These are phyloP conservation scores for Pachyramphus minor DNA, from an alignment of 2,113 vertebrate species.

Conservation along the genomic window DNA sequence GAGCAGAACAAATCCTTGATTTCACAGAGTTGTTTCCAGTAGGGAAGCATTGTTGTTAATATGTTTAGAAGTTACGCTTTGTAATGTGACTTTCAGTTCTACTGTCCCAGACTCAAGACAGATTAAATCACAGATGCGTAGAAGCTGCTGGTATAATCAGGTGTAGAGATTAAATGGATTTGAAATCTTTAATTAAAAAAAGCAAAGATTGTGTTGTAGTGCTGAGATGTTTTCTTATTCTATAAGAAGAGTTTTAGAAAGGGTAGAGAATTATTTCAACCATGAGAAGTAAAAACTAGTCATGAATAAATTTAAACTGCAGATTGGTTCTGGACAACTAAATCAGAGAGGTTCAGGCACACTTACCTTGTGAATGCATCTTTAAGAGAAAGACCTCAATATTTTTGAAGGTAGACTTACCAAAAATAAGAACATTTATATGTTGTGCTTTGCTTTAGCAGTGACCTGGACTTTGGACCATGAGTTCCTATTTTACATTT, in stretches of 20 bases:
- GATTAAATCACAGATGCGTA: conserved; percentile 20
- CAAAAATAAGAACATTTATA: neutral
- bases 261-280: neutral
- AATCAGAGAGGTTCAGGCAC: neutral
- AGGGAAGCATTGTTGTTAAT: neutral
- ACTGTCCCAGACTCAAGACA: neutral
- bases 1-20: conserved; percentile 31
- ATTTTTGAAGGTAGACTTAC: neutral
- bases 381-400: neutral
- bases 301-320: conserved; percentile 9
- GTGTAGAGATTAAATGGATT: conserved; percentile 48
- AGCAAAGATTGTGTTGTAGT: neutral
- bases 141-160: conserved; percentile 11
- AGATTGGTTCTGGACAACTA: neutral
- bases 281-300: neutral
- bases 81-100: neutral
- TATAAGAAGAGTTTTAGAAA: neutral
- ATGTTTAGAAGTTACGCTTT: neutral
- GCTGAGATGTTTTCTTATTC: neutral
- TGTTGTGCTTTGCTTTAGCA: neutral
- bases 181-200: conserved; percentile 29
- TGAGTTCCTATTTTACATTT: neutral
- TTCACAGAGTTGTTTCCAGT: conserved; percentile 24
- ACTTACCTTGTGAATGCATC: neutral
- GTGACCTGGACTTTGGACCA: neutral